Conservation (phyloP, 2,797 vertebrate genomes). For the Ctenopoma kingsleyae region DNA sequence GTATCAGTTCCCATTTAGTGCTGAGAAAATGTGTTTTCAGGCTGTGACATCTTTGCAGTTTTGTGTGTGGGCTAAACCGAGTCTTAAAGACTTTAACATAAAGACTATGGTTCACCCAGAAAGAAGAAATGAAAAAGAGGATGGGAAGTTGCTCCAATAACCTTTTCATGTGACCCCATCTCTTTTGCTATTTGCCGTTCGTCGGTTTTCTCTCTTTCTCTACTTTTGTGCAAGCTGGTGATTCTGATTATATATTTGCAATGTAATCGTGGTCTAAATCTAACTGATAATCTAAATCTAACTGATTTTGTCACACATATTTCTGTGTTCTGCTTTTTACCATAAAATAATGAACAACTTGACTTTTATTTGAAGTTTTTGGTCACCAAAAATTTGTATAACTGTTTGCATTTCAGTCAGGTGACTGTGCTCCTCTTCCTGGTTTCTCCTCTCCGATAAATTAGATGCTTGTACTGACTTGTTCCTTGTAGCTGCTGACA, state of each 20-base stretch:
- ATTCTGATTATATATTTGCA: constrained; percentile 9
- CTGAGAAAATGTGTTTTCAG: constrained; percentile 44
- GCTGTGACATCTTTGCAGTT: constrained; percentile 24
- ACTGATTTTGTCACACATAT: not conserved
- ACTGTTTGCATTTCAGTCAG: constrained; percentile 47
- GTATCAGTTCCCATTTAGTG: constrained; percentile 9
- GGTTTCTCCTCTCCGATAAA: constrained; percentile 41
- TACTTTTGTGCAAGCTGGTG: constrained; percentile 14
- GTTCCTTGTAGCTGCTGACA: constrained; percentile 24
- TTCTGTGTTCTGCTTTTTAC: constrained; percentile 13
- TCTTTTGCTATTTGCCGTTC: constrained; percentile 19
- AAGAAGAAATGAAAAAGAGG: constrained; percentile 69
- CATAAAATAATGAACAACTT: not conserved
- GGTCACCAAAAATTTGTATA: not conserved
- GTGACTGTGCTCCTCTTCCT: constrained; percentile 52
- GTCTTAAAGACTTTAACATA: constrained; percentile 28
- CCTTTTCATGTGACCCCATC: constrained; percentile 25
- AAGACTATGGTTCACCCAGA: constrained; percentile 36
- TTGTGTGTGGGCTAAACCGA: not conserved
- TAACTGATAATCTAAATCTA: too few species aligned
- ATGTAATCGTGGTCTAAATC: not conserved
- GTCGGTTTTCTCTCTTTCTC: not conserved
- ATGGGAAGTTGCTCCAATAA: constrained; percentile 62
- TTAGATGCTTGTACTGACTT: constrained; percentile 36
- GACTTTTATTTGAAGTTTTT: not conserved